Evolutionary conservation across 2,797 vertebrate species (phyloP).

Genomic region (Karalla daura): DNA sequence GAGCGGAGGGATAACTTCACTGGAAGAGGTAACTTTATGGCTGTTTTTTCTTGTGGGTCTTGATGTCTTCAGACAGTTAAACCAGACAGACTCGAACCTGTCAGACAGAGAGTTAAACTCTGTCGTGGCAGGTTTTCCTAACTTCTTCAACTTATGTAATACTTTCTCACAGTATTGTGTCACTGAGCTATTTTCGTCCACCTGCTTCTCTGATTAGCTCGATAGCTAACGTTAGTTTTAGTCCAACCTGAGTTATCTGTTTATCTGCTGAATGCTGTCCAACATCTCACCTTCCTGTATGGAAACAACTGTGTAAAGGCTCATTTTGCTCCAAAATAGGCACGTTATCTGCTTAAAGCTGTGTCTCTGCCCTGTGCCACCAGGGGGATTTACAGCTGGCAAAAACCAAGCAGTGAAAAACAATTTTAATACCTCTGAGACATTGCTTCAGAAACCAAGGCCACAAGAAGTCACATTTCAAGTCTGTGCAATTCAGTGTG

Average conservation of each 20-base stretch:
- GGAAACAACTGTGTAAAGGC: not conserved
- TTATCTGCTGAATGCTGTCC: not conserved
- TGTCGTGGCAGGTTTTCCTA: not conserved
- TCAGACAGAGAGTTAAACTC: conserved; percentile 24
- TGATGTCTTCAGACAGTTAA: conserved; percentile 33
- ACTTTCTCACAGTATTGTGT: not conserved
- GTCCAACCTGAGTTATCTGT: no score
- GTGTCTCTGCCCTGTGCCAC: conserved; percentile 11
- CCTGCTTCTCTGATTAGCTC: conserved; percentile 14
- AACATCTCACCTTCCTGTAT: not conserved
- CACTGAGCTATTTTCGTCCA: not conserved
- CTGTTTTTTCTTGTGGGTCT: conserved; percentile 41
- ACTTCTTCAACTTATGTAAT: not conserved
- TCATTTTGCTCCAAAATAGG: not conserved
- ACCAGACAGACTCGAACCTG: conserved; percentile 34
- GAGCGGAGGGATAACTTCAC: conserved; percentile 20
- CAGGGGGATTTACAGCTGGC: conserved; percentile 1
- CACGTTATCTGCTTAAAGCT: not conserved
- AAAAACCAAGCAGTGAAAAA: conserved; percentile 3
- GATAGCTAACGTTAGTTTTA: conserved; percentile 23
- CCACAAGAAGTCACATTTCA: not conserved
- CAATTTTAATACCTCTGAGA: not conserved
- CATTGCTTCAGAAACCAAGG: not conserved
- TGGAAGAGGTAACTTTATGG: conserved; percentile 66
- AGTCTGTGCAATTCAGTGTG: not conserved